These are phyloP conservation scores for Cerastis rubricosa DNA, from an alignment of 2,888 invertebrate species.

Conservation along the genomic window DNA sequence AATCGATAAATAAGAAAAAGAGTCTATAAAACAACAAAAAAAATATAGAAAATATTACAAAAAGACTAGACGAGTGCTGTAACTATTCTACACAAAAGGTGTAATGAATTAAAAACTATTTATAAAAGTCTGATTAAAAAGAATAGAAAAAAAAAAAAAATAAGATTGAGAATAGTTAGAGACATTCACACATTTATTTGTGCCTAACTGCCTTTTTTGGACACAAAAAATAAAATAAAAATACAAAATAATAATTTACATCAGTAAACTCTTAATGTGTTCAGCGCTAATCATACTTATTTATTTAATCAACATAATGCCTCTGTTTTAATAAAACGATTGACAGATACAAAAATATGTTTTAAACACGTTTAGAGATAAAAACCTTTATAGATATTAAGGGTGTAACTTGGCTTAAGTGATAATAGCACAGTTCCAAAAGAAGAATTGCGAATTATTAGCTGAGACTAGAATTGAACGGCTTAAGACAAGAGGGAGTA, in stretches of 20 bases:
- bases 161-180: too few relatives aligned
- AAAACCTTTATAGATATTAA: neutral
- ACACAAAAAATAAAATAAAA: neutral
- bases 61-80: too few relatives aligned
- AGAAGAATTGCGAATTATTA: too few relatives aligned
- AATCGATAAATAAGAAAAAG: too few relatives aligned
- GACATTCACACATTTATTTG: too few relatives aligned
- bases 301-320: neutral
- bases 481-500: neutral
- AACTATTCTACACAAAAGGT: too few relatives aligned
- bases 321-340: too few relatives aligned
- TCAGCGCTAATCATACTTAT: neutral
- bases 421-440: neutral
- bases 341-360: neutral
- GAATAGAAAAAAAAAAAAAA: too few relatives aligned
- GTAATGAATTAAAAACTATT: too few relatives aligned
- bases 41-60: too few relatives aligned
- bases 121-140: too few relatives aligned
- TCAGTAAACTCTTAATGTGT: neutral
- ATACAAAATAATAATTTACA: neutral
- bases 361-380: neutral
- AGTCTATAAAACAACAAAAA: too few relatives aligned
- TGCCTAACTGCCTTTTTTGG: neutral
- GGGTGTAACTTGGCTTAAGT: neutral
- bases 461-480: neutral